Conservation (phyloP, 1,140 invertebrate genomes). For the Oryctes rhinoceros region DNA sequence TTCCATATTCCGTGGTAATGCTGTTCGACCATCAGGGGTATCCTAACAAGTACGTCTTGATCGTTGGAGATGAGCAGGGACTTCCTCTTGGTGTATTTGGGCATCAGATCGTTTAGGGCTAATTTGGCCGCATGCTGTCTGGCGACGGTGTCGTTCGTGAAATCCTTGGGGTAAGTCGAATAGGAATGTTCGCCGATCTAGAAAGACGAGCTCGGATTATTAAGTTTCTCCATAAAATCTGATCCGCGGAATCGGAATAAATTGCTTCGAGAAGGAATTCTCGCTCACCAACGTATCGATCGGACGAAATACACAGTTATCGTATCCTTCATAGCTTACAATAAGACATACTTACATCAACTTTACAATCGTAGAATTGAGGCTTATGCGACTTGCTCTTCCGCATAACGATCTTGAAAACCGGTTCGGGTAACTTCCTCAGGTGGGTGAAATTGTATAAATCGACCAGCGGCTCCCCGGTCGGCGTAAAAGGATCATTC, state of each 20-base stretch:
- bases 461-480: constrained; percentile 44
- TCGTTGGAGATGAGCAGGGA: constrained; percentile 52
- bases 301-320: too few species aligned
- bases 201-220: not conserved
- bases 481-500: not conserved
- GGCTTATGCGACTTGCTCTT: constrained; percentile 59
- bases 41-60: constrained; percentile 59
- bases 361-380: constrained; percentile 59
- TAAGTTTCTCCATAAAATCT: too few species aligned
- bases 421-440: constrained; percentile 51
- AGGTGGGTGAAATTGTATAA: constrained; percentile 50
- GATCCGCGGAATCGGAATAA: too few species aligned
- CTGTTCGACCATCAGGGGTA: constrained; percentile 55
- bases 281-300: too few species aligned
- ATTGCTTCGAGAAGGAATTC: too few species aligned
- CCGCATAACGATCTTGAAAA: constrained; percentile 44
- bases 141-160: constrained; percentile 63
- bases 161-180: constrained; percentile 69
- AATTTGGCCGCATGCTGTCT: constrained; percentile 64
- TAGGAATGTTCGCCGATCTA: constrained; percentile 64
- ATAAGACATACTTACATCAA: constrained; percentile 54
- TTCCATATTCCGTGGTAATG: constrained; percentile 54
- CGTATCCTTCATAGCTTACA: not conserved
- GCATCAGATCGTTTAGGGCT: constrained; percentile 62
- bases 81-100: constrained; percentile 56